phyloP scores from a whole-genome alignment of 2,113 vertebrate genomes.

The Excalfactoria chinensis region DNA sequence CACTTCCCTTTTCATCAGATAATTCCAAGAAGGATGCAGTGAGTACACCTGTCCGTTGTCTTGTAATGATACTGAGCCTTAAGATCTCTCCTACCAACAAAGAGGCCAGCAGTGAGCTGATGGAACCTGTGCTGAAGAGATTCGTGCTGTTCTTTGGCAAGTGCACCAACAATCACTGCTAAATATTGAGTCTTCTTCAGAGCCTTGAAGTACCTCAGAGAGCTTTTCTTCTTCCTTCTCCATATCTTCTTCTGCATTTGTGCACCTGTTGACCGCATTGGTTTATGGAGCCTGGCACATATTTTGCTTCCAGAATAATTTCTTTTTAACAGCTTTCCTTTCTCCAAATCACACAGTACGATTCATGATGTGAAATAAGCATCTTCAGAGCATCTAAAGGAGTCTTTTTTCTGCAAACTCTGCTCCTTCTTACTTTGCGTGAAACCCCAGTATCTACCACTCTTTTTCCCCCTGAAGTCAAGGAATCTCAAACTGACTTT shows the following conservation, averaged over 20 bases:
- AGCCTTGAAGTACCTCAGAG: neutral
- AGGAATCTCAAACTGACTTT: neutral
- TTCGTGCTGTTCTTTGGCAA: neutral
- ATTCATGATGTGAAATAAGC: neutral
- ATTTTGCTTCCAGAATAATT: neutral
- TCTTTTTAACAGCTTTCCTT: neutral
- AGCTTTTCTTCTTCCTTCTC: neutral
- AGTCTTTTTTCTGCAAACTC: neutral
- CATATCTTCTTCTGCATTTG: neutral
- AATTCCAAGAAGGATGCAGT: neutral
- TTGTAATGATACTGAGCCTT: conserved; percentile 2
- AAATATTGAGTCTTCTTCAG: neutral
- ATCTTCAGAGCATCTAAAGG: neutral
- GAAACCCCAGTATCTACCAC: neutral
- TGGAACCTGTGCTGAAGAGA: neutral
- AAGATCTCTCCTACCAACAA: neutral
- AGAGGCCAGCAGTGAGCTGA: neutral
- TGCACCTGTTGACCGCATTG: neutral
- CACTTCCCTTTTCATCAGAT: neutral
- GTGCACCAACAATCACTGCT: neutral
- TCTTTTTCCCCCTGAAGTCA: neutral
- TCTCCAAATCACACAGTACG: neutral
- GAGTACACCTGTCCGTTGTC: neutral
- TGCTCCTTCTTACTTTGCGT: neutral
- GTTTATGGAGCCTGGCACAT: neutral